Percentiles rank a stretch among this genome's conserved stretches.
Evolutionary conservation across 2,888 invertebrate genomes (phyloP).

Genomic region (Therioaphis trifolii): DNA sequence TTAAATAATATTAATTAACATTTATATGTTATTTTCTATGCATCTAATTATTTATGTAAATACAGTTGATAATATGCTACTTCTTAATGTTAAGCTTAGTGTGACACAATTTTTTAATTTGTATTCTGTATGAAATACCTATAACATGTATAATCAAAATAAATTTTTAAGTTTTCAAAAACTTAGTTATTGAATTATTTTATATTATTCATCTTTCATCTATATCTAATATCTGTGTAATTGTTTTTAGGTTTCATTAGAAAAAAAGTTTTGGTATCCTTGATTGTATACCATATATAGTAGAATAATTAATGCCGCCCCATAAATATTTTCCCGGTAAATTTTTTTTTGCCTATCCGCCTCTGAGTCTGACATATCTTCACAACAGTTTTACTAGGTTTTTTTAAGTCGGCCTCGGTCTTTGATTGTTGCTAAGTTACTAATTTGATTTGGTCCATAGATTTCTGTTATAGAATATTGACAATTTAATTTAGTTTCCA

Average conservation of each 20-base stretch:
- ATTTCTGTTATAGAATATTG: too few species aligned
- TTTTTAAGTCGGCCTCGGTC: too few species aligned
- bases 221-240: too few species aligned
- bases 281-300: not conserved
- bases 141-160: not conserved
- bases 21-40: not conserved
- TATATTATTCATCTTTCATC: too few species aligned
- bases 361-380: too few species aligned
- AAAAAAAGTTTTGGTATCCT: not conserved
- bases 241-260: not conserved
- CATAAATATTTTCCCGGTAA: constrained; percentile 16
- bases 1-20: not conserved
- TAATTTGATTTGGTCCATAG: too few species aligned
- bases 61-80: too few species aligned
- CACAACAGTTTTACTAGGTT: too few species aligned
- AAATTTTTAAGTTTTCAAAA: not conserved
- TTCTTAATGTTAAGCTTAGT: not conserved
- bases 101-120: not conserved
- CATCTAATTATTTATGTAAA: not conserved
- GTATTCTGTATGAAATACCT: constrained; percentile 3
- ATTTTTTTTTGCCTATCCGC: constrained; percentile 29
- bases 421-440: too few species aligned
- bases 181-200: too few species aligned
- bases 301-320: constrained; percentile 12
- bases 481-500: too few species aligned